Evolutionary conservation across 1,140 invertebrate genomes (phyloP).

Genomic region (Manduca sexta): DNA sequence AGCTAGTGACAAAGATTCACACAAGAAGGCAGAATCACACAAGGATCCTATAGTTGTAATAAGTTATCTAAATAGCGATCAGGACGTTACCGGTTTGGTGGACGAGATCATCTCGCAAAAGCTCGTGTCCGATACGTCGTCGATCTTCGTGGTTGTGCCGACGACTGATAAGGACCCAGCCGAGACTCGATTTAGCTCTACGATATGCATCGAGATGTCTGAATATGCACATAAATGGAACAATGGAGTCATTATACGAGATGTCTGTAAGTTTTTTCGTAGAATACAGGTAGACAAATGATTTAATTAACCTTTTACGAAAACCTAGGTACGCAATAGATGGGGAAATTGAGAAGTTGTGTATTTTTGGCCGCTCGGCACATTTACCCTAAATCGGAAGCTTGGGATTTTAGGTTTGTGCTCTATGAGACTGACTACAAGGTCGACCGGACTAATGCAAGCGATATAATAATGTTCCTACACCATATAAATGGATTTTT

Average conservation of each 20-base stretch:
- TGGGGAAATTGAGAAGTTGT: too few species aligned
- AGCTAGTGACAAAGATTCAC: neutral
- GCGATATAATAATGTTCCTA: too few species aligned
- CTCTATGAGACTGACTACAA: too few species aligned
- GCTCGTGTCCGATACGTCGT: slow-evolving; percentile 14
- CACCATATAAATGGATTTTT: too few species aligned
- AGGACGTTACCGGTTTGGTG: slow-evolving; percentile 13
- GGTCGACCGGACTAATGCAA: too few species aligned
- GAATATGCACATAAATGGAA: slow-evolving; percentile 17
- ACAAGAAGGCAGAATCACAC: slow-evolving; percentile 1
- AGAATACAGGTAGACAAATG: slow-evolving; percentile 1
- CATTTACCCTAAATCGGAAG: too few species aligned
- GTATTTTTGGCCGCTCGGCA: too few species aligned
- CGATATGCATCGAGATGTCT: slow-evolving; percentile 29
- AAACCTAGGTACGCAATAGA: neutral
- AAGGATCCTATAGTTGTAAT: slow-evolving; percentile 10
- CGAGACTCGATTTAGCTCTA: slow-evolving; percentile 12
- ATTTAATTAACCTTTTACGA: neutral
- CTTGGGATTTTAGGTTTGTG: too few species aligned
- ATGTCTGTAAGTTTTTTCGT: slow-evolving; percentile 16
- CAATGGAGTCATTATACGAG: neutral
- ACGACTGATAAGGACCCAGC: slow-evolving; percentile 14
- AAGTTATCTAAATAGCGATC: slow-evolving; percentile 12
- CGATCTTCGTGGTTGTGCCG: slow-evolving; percentile 26
- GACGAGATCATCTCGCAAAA: slow-evolving; percentile 15